Evolutionary conservation across 1,140 invertebrate species (phyloP).

Genomic region (Trichogramma pretiosum): DNA sequence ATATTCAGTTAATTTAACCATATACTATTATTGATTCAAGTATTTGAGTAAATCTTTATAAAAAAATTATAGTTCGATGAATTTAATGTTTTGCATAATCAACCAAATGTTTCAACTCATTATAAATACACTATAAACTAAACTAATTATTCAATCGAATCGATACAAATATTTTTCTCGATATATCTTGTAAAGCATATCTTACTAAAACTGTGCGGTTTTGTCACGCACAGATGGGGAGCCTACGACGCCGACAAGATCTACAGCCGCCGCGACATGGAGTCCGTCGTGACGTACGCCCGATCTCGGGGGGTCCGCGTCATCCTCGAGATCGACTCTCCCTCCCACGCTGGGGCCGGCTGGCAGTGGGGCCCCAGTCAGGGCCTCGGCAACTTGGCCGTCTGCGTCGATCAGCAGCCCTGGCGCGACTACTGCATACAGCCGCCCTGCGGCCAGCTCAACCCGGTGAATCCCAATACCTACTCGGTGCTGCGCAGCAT

Average conservation of each 20-base stretch:
- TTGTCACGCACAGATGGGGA: slow-evolving; percentile 49
- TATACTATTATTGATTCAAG: no score
- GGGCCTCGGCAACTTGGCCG: slow-evolving; percentile 58
- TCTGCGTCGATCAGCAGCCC: slow-evolving; percentile 66
- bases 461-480: slow-evolving; percentile 67
- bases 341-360: slow-evolving; percentile 71
- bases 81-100: no score
- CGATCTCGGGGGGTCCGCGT: slow-evolving; percentile 61
- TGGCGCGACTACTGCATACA: slow-evolving; percentile 72
- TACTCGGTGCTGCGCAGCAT: slow-evolving; percentile 60
- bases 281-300: slow-evolving; percentile 56
- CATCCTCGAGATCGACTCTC: slow-evolving; percentile 68
- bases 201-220: neutral
- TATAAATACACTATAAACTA: no score
- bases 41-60: no score
- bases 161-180: neutral
- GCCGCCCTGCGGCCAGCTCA: slow-evolving; percentile 75
- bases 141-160: no score
- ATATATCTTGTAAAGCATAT: neutral
- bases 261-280: slow-evolving; percentile 61
- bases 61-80: no score
- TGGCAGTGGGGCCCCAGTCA: slow-evolving; percentile 66
- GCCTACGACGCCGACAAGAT: slow-evolving; percentile 62
- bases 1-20: no score
- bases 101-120: no score